Conservation (phyloP, 2,113 vertebrate species). For the Nansenia antarctica region DNA sequence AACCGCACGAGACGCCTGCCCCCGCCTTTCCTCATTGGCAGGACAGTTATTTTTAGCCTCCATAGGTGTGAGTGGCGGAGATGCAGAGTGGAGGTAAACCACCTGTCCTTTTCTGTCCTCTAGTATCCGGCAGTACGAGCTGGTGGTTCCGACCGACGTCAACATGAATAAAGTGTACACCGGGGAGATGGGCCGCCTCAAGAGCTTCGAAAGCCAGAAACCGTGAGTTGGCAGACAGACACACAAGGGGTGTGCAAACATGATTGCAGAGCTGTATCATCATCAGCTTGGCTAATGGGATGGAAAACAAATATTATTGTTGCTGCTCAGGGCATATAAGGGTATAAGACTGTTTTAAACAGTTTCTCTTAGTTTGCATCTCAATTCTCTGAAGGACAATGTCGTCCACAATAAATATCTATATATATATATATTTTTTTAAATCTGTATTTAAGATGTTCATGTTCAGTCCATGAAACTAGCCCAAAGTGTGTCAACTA, state of each 20-base stretch:
- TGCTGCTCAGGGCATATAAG: background rate
- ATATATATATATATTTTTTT: too few relatives aligned
- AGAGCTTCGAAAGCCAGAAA: slow-evolving; percentile 86
- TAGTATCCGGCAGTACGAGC: slow-evolving; percentile 86
- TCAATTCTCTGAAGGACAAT: background rate
- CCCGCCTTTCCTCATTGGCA: background rate
- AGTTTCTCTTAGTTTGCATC: background rate
- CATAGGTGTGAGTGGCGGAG: slow-evolving; percentile 15
- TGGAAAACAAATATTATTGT: background rate
- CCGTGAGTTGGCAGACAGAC: slow-evolving; percentile 74
- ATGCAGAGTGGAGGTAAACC: background rate
- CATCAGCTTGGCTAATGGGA: too few relatives aligned
- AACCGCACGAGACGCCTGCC: background rate
- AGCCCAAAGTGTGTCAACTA: too few relatives aligned
- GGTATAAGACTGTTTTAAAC: background rate
- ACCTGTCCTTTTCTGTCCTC: background rate
- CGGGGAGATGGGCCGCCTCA: slow-evolving; percentile 83
- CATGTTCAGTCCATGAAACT: too few relatives aligned
- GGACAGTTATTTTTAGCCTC: background rate
- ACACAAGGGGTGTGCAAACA: background rate
- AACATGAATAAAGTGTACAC: slow-evolving; percentile 76
- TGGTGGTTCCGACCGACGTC: slow-evolving; percentile 77
- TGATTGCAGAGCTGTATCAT: background rate
- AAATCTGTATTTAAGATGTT: too few relatives aligned
- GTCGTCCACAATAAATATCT: too few relatives aligned